A percentile compares a stretch with the other conserved stretches of the same genome.
phyloP scores from a whole-genome alignment of 2,888 invertebrate species.

The Strigamia maritima region DNA sequence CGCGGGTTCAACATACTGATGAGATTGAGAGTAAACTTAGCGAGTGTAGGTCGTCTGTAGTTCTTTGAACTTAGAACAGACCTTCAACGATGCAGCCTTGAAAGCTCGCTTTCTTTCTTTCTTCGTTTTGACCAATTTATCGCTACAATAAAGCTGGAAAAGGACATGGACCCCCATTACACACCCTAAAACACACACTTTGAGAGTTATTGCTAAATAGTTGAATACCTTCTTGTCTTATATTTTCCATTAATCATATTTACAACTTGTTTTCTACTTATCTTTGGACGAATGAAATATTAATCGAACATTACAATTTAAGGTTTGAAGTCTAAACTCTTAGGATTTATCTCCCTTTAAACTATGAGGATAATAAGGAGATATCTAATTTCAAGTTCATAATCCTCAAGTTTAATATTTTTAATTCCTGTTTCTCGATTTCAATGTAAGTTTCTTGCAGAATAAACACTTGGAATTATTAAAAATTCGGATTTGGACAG shows the following conservation, averaged over 20 bases:
- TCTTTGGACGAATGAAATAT: not conserved
- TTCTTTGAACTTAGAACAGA: constrained; percentile 2
- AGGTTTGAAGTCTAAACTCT: not conserved
- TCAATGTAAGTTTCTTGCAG: too few relatives aligned
- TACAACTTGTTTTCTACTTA: not conserved
- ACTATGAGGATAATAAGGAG: too few relatives aligned
- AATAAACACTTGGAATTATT: too few relatives aligned
- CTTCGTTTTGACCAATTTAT: constrained; percentile 18
- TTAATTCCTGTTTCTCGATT: too few relatives aligned
- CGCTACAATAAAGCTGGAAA: constrained; percentile 18
- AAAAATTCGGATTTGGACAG: too few relatives aligned
- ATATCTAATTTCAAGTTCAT: too few relatives aligned
- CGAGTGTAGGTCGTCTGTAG: constrained; percentile 8
- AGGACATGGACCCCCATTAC: constrained; percentile 13
- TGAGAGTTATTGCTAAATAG: not conserved
- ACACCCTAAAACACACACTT: constrained; percentile 2
- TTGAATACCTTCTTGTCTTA: not conserved
- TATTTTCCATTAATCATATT: not conserved
- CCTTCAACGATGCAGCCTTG: not conserved
- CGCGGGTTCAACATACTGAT: not conserved
- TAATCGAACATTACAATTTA: not conserved
- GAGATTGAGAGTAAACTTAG: not conserved
- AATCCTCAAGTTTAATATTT: too few relatives aligned
- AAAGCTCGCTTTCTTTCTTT: constrained; percentile 24
- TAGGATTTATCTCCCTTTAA: not conserved